phyloP scores from a whole-genome alignment of 2,888 invertebrate species.

The Epiblema foenella region DNA sequence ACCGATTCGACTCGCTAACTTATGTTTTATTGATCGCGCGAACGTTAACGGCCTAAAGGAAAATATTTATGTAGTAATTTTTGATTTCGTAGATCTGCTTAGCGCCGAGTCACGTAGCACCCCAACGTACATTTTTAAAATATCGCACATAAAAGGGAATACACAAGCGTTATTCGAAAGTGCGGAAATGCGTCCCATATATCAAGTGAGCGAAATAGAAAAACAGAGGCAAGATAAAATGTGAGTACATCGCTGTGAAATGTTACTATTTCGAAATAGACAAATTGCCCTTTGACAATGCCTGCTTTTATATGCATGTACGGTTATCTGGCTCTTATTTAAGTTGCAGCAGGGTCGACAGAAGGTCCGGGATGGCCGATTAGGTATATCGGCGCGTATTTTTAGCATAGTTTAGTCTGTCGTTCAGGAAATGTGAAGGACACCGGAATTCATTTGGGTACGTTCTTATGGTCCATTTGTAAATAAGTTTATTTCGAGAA shows the following conservation, averaged over 20 bases:
- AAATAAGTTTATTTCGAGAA: neutral
- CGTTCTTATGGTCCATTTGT: neutral
- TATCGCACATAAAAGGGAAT: constrained; percentile 80
- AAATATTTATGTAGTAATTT: constrained; percentile 42
- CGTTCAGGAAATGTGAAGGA: constrained; percentile 13
- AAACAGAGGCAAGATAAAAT: constrained; percentile 78
- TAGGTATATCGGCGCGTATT: constrained; percentile 46
- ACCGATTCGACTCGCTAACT: constrained; percentile 35
- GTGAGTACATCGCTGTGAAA: constrained; percentile 76
- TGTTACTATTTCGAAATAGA: constrained; percentile 77
- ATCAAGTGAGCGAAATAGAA: constrained; percentile 81
- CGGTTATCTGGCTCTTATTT: constrained; percentile 48
- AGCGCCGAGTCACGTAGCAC: constrained; percentile 50
- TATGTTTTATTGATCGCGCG: constrained; percentile 39
- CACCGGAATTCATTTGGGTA: constrained; percentile 8
- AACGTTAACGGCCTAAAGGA: constrained; percentile 13
- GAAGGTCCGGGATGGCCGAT: constrained; percentile 27
- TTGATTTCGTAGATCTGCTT: constrained; percentile 38
- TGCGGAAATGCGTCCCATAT: constrained; percentile 83
- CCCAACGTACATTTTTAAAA: constrained; percentile 81
- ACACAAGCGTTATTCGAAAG: constrained; percentile 78
- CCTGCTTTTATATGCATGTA: constrained; percentile 65
- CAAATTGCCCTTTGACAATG: constrained; percentile 72
- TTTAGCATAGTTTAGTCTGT: constrained; percentile 40
- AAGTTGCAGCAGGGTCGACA: constrained; percentile 44